Evolutionary conservation across 2,113 vertebrate species (phyloP), one percentile per base, ranked within the genome.

Genomic region (Odontophorus gujanensis): DNA sequence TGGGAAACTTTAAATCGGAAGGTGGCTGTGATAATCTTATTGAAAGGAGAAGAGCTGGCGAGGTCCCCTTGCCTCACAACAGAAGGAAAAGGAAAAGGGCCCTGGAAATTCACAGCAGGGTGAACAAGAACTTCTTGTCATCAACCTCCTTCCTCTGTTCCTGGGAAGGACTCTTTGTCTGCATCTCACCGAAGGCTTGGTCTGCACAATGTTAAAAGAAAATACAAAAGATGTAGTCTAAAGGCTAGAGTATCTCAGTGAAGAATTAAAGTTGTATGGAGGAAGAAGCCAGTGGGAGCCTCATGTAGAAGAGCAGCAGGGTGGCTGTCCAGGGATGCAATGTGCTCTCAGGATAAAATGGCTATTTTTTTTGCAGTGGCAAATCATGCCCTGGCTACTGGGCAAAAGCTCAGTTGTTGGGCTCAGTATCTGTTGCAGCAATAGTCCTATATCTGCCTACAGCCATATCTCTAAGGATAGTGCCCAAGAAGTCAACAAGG

Each of bases 71-170:
- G 1, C 68, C 57, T 51, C 61, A 74, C 93, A 96, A 90, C 73
- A 90, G 74, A 73, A 92, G 90, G 96, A 91, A 96, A 94, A 88
- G 90, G 92, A 83, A 95, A 48, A 94, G 65, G 59, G 82, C 38
- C 13, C 68, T 96, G 93, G 82, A 93, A 94, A 94, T 57, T 71
- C 61, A 48, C 68, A 81, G 65, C 57, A 80, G 79, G 47, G 79
- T 71, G 55, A 88, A 81, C 40, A 47, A 51, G 71, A 81, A 24
- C 7, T 71, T 62, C 62, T 92, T 93, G 90, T 90, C 92, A 72
- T 28, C 72, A 9, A 14, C 5, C 75, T 92, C 73, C 57, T 96
- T 95, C 90, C 28, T 13, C 76, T 63, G 65, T 5, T 86, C 96
- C 82, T 96, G 96, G 93, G 96, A 96, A 95, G 80, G 68, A 83